Base-by-base conservation (phyloP, 2,113 vertebrate species). In the Nothocercus julius region DNA sequence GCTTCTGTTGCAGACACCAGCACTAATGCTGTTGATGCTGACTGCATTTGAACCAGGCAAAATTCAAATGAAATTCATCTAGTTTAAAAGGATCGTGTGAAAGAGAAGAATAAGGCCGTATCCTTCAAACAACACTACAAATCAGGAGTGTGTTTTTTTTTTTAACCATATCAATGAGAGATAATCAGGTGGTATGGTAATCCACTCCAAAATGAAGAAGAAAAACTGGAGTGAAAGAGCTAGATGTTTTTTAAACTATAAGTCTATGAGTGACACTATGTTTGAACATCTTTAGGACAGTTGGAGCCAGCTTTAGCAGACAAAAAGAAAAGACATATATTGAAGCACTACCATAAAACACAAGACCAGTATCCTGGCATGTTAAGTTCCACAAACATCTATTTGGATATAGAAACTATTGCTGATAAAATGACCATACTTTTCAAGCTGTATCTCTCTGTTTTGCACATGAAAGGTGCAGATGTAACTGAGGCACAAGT, bases 401-500 rank as follows among this genome's bases (percentile, higher is more conserved):
- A 13, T 3, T 18, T 78, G 51, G 27, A 56, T 13, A 14, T 40
- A 66, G 82, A 91, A 80, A 64, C 32, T 4, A 61, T 36, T 32
- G 30, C 10, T 85, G 54, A 53, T 58, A 54, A 69, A 32, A 44
- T 30, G 12, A 18, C 6, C 40, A 21, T 19, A 51, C 14, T 45
- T 91, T 87, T 74, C 74, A 80, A 45, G 58, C 19, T 32, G 36
- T n/a, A 79, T 82, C n/a, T 80, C 54, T 44, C 6, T 9, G n/a
- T 63, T 89, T 82, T 74, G 70, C 42, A 93, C n/a, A 89, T 76
- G 20, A 75, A 95, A 86, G 89, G 89, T 36, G 15, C 73, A 73
- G 54, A 58, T 58, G 20, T 47, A 81, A 90, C 51, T 32, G n/a
- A 87, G n/a, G 92, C 12, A 5, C 47, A 49, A 89, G 27, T 63